A percentile compares a stretch with the other conserved stretches of the same genome.
Evolutionary conservation across 2,888 invertebrate genomes (phyloP).

Genomic region (Drosophila nr. medialis): DNA sequence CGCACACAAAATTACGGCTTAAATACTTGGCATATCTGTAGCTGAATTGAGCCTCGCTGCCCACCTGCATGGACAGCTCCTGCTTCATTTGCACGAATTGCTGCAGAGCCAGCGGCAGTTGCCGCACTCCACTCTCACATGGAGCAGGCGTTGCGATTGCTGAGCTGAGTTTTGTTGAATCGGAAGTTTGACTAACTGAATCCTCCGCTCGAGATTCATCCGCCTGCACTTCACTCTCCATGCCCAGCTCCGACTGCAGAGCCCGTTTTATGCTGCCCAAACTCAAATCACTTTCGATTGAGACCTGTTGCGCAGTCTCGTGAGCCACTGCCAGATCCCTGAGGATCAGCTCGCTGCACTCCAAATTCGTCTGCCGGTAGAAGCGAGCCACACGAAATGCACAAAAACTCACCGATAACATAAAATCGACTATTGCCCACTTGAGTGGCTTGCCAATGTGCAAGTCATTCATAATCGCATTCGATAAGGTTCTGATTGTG

Average conservation of each 20-base stretch:
- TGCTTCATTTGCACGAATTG: neutral
- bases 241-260: neutral
- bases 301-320: too few relatives aligned
- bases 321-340: neutral
- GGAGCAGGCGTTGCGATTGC: neutral
- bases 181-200: neutral
- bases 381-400: constrained; percentile 27
- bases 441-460: constrained; percentile 6
- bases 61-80: neutral
- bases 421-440: constrained; percentile 42
- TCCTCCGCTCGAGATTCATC: neutral
- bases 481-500: constrained; percentile 23
- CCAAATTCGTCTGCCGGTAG: neutral
- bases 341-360: neutral
- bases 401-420: constrained; percentile 46
- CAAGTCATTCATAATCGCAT: constrained; percentile 32
- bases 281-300: neutral
- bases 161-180: neutral
- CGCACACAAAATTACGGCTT: neutral
- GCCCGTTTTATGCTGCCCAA: neutral
- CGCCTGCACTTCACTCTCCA: neutral
- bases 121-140: neutral
- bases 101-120: neutral
- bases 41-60: neutral
- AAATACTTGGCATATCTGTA: neutral